Evolutionary conservation across 2,888 invertebrate species (phyloP), one percentile per base, ranked within the genome.

Genomic region (Archips xylosteana): DNA sequence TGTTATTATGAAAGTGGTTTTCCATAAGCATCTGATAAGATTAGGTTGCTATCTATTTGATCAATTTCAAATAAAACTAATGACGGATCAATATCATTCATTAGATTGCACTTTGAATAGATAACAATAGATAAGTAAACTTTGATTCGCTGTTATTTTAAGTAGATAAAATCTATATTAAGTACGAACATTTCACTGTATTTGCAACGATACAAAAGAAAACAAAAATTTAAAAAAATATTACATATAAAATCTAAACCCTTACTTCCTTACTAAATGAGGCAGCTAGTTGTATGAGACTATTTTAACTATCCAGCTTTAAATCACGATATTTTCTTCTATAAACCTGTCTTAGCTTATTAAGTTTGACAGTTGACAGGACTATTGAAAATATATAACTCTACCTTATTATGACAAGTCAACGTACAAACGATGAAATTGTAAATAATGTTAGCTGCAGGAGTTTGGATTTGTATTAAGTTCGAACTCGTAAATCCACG

Each of bases 11-110:
- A 23, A 42, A 54, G 12, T 54, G 12, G 57, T 69, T 73, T 49
- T 73, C 73, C 63, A 68, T 34, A 51, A 69, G 63, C 49, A 47
- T n/a, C 9, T 15, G 73, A 73, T 73, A 49, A 73, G 68, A 54
- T 54, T 54, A 69, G 59, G 49, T 65, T 36, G 34, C 42, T 65
- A 65, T 65, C 42, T 63, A 59, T 49, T 68, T 64, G 36, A 73
- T 69, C 63, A 15, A 51, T 63, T 63, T 69, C 39, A 73, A 69
- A 73, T 59, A 59, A 23, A 62, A 54, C 63, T 42, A 51, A 60
- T 49, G 5, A 45, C 32, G 32, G 68, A 73, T 73, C 73, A 49
- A 59, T 73, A 73, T 69, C 73, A 23, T 39, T 69, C 73, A 23
- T 39, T 15, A 10, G 15, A 65, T 51, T 63, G 68, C 73, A 69